These are phyloP conservation scores for Physeter macrocephalus DNA, from an alignment of 2,113 vertebrate genomes.

Conservation along the genomic window DNA sequence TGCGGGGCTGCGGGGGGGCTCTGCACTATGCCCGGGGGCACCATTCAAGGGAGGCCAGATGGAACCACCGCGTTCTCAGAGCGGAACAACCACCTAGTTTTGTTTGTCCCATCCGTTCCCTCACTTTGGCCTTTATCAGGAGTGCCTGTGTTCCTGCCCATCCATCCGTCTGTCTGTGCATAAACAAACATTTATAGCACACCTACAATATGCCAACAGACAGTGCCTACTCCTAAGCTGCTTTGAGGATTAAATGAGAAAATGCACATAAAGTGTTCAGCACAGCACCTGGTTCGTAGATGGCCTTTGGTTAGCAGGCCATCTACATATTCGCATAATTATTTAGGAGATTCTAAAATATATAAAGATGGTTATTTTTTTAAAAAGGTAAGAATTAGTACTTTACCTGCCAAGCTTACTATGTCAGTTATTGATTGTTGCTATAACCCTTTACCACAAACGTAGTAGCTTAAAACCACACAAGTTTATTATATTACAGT, in stretches of 20 bases:
- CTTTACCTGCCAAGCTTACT: background rate
- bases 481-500: background rate
- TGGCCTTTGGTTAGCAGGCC: background rate
- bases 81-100: background rate
- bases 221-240: background rate
- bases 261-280: background rate
- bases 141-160: background rate
- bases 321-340: no score
- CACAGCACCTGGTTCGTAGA: background rate
- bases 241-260: background rate
- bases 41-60: background rate
- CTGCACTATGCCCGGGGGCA: background rate
- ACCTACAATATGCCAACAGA: background rate
- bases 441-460: background rate
- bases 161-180: background rate
- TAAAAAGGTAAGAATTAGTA: background rate
- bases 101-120: background rate
- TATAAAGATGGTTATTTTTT: background rate
- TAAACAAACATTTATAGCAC: background rate
- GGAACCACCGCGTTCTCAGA: background rate
- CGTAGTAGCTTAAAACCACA: background rate
- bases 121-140: background rate
- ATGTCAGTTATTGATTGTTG: background rate
- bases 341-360: background rate
- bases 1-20: fast-evolving